Conservation (phyloP, 2,113 vertebrate genomes). For the Vombatus ursinus region DNA sequence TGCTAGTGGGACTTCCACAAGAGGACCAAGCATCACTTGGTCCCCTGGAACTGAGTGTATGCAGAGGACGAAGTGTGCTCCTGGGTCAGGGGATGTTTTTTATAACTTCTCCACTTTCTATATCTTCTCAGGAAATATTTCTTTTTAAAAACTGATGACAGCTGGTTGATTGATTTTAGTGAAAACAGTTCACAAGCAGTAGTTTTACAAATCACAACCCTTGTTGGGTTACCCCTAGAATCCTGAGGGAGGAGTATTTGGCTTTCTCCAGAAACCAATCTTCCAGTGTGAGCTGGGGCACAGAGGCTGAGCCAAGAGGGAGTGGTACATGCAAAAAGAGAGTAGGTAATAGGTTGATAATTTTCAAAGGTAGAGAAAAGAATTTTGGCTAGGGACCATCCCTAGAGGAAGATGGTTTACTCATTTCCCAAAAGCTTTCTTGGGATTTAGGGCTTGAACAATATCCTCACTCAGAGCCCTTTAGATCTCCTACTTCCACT, state of each 20-base stretch:
- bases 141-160: background rate
- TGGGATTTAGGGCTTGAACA: background rate
- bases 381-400: no score
- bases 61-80: background rate
- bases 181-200: no score
- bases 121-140: background rate
- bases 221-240: no score
- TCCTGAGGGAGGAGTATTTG: background rate
- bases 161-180: background rate
- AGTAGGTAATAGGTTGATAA: background rate
- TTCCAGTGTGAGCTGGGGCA: background rate
- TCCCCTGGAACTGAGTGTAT: background rate
- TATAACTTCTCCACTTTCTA: background rate
- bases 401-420: no score
- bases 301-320: no score
- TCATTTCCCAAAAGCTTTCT: background rate
- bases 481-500: background rate
- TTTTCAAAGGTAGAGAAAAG: background rate
- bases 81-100: background rate
- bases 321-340: background rate
- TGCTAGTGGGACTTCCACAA: background rate
- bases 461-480: background rate
- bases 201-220: no score
- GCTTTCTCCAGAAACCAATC: background rate
- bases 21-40: background rate